phyloP scores from a whole-genome alignment of 2,888 invertebrate genomes.

The Panorpa germanica region DNA sequence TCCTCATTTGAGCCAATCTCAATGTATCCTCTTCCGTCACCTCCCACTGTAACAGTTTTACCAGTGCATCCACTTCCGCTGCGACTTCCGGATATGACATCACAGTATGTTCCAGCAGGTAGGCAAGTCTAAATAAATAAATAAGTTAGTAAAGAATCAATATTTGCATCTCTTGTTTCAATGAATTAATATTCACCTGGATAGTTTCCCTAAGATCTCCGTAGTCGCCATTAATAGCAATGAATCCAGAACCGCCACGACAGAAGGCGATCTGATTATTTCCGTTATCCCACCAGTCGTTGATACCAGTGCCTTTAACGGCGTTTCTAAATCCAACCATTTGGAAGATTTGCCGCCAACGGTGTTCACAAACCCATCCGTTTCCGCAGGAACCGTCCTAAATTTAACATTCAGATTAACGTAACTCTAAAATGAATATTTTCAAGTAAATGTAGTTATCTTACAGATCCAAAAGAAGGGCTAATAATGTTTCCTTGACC shows the following conservation, averaged over 20 bases:
- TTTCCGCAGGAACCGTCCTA: conserved; percentile 43
- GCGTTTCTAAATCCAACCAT: conserved; percentile 64
- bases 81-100: conserved; percentile 57
- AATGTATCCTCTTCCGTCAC: conserved; percentile 36
- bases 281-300: conserved; percentile 66
- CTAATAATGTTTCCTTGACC: conserved; percentile 39
- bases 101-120: conserved; percentile 64
- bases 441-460: too few relatives aligned
- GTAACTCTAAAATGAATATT: too few relatives aligned
- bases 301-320: conserved; percentile 33
- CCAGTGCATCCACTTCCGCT: conserved; percentile 41
- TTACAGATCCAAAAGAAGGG: conserved; percentile 42
- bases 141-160: too few relatives aligned
- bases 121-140: too few relatives aligned
- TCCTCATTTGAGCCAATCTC: conserved; percentile 28
- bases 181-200: too few relatives aligned
- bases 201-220: conserved; percentile 32
- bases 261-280: conserved; percentile 73
- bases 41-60: conserved; percentile 36
- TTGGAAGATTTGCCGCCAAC: conserved; percentile 63
- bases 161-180: too few relatives aligned
- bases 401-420: too few relatives aligned
- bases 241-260: conserved; percentile 52
- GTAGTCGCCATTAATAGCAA: conserved; percentile 53
- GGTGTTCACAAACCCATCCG: conserved; percentile 72